These are phyloP conservation scores for Pollenia griseotomentosa DNA, from an alignment of 2,888 invertebrate species.

Conservation along the genomic window DNA sequence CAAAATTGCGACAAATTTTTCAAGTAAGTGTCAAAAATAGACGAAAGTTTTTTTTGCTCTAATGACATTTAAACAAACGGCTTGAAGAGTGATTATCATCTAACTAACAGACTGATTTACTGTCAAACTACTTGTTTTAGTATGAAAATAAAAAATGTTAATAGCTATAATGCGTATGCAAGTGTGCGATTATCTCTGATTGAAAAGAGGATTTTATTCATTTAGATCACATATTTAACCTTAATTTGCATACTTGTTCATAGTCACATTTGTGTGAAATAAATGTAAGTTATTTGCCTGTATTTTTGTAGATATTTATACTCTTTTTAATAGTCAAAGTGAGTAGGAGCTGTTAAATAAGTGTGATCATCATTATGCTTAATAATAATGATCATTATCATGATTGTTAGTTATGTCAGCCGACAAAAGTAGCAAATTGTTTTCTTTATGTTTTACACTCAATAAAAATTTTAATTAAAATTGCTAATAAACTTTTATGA, in stretches of 20 bases:
- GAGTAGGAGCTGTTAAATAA: slow-evolving; percentile 47
- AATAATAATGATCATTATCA: slow-evolving; percentile 20
- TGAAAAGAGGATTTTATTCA: slow-evolving; percentile 62
- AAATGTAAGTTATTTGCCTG: not conserved
- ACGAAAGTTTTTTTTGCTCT: slow-evolving; percentile 27
- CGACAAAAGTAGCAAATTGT: slow-evolving; percentile 39
- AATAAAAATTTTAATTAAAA: slow-evolving; percentile 29
- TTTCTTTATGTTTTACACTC: slow-evolving; percentile 22
- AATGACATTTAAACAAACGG: slow-evolving; percentile 34
- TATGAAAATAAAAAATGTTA: slow-evolving; percentile 39
- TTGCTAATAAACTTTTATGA: not conserved
- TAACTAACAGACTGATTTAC: slow-evolving; percentile 2
- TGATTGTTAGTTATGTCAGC: slow-evolving; percentile 42
- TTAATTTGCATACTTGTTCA: slow-evolving; percentile 58
- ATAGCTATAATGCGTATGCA: not conserved
- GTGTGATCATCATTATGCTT: slow-evolving; percentile 34
- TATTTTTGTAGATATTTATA: not conserved
- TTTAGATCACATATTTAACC: slow-evolving; percentile 71
- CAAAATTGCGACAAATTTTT: slow-evolving; percentile 36
- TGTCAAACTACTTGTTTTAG: slow-evolving; percentile 1
- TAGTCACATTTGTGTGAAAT: slow-evolving; percentile 5
- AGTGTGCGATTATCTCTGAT: not conserved
- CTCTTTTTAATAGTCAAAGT: slow-evolving; percentile 7
- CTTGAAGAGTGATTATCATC: slow-evolving; percentile 17
- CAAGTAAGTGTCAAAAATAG: slow-evolving; percentile 59